phyloP scores from a whole-genome alignment of 2,113 vertebrate genomes.

The Malurus melanocephalus region DNA sequence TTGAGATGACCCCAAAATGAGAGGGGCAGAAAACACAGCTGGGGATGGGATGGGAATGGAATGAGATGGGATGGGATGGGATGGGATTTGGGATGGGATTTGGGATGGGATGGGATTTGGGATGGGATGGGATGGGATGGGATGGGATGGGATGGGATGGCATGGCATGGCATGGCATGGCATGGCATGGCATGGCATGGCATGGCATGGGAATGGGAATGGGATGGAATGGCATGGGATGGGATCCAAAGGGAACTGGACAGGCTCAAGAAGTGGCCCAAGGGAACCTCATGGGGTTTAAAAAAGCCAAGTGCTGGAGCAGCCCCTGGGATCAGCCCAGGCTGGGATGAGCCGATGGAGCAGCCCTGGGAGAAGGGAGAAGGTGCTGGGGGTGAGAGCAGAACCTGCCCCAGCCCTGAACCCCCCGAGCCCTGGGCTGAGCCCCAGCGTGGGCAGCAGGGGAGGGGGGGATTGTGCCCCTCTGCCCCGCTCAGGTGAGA shows the following conservation, averaged over 20 bases:
- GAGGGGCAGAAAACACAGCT: too few relatives aligned
- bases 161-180: too few relatives aligned
- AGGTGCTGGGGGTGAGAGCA: background rate
- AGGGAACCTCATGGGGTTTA: background rate
- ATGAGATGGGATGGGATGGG: too few relatives aligned
- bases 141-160: too few relatives aligned
- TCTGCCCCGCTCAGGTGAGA: background rate
- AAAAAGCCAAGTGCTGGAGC: background rate
- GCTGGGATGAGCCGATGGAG: background rate
- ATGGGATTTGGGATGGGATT: too few relatives aligned
- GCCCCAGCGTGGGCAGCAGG: background rate
- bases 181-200: too few relatives aligned
- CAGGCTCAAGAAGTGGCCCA: background rate
- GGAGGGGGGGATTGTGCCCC: background rate
- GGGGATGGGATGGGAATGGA: too few relatives aligned
- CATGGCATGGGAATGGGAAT: too few relatives aligned
- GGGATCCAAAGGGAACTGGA: background rate
- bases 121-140: too few relatives aligned
- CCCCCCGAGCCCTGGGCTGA: background rate
- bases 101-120: too few relatives aligned
- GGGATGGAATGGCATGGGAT: too few relatives aligned
- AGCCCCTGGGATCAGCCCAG: background rate
- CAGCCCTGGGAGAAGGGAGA: background rate
- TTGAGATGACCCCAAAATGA: too few relatives aligned
- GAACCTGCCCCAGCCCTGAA: background rate